Evolutionary conservation across 2,113 vertebrate species (phyloP), one percentile per base, ranked within the genome.

Genomic region (Phrynosoma platyrhinos): DNA sequence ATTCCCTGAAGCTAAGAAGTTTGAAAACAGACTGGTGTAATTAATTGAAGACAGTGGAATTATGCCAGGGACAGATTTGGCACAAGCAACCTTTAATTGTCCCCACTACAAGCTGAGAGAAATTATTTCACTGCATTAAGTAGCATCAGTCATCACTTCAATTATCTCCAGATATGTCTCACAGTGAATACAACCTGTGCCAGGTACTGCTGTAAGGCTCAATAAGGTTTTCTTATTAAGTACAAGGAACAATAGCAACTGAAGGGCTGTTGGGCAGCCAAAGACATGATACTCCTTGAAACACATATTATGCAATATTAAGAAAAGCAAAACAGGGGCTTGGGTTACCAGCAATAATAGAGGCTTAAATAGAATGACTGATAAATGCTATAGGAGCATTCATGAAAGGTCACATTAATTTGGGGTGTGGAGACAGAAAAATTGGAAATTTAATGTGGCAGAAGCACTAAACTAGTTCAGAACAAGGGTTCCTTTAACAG

Each of bases 81-180:
- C 64, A 88, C 52, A 88, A 86, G 47, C 72, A 88, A 86, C 84
- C 82, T 87, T 87, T 47, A 90, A 76, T 91, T 90, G 82, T 14
- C 0, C 72, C 77, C 47, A 14, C 72, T 88, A 62, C 71, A 18
- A 66, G 74, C 69, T 1, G 30, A 92, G 90, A 95, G 92, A 86
- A 87, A 88, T 92, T 94, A 89, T 93, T 93, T 90, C 79, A 42
- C 64, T 90, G 80, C 86, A 72, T 85, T 91, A 52, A 89, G 90
- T 83, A 86, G 85, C 92, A 89, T 93, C 94, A 92, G 75, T 94
- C 95, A 95, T 90, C 76, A 0, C 84, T 90, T 91, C 92, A 91
- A 95, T 95, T 94, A 93, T 93, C 92, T 94, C 91, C 85, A 30
- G 89, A 94, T 88, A 89, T 91, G 88, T 86, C 91, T 94, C 80